Percentiles rank a stretch among this genome's conserved stretches.
Conservation (phyloP, 2,888 invertebrate species). For the Taphrorychus bicolor region DNA sequence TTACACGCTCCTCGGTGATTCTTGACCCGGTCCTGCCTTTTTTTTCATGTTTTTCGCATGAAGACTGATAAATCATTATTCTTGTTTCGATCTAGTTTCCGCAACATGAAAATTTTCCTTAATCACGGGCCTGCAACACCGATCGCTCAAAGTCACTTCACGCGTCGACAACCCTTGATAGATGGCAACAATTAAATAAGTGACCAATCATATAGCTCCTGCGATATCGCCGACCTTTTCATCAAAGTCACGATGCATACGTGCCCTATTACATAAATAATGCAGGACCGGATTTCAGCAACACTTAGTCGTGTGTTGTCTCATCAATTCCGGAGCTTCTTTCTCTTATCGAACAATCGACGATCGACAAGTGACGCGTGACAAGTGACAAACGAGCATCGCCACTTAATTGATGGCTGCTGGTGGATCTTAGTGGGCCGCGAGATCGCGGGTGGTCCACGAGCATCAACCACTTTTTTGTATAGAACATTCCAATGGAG, state of each 20-base stretch:
- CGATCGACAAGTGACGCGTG: slow-evolving; percentile 42
- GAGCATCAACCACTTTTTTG: slow-evolving; percentile 13
- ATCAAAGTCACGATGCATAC: slow-evolving; percentile 36
- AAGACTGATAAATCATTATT: slow-evolving; percentile 32
- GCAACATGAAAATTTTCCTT: slow-evolving; percentile 36
- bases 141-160: slow-evolving; percentile 39
- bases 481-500: slow-evolving; percentile 24
- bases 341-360: slow-evolving; percentile 35
- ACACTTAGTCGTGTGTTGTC: not conserved
- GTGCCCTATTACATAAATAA: slow-evolving; percentile 12
- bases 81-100: slow-evolving; percentile 28
- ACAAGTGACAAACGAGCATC: slow-evolving; percentile 42
- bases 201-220: slow-evolving; percentile 39
- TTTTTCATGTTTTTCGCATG: not conserved
- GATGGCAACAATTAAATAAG: slow-evolving; percentile 42
- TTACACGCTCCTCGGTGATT: not conserved
- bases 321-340: slow-evolving; percentile 13
- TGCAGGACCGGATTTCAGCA: slow-evolving; percentile 9
- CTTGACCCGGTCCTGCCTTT: not conserved
- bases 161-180: slow-evolving; percentile 38
- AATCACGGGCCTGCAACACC: slow-evolving; percentile 27
- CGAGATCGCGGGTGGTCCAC: slow-evolving; percentile 39
- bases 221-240: slow-evolving; percentile 40
- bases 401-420: slow-evolving; percentile 39
- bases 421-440: slow-evolving; percentile 38